Base-by-base conservation (phyloP, 2,888 invertebrate genomes). In the Buathra laborator region DNA sequence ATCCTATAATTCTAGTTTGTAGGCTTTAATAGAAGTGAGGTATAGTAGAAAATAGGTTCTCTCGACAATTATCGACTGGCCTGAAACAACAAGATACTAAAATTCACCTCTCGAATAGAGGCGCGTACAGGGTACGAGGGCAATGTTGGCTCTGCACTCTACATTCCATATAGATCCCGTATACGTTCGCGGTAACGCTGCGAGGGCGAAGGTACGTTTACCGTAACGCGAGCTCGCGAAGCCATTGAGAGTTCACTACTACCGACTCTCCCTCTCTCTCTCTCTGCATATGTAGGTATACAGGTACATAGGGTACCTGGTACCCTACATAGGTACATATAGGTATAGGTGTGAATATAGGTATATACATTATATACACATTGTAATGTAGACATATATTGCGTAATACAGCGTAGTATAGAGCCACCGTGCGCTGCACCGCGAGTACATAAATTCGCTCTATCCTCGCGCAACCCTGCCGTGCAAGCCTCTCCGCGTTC, bases 401-500 rank as follows among this genome's bases (percentile, higher is more conserved):
- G 59, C 24, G 48, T n/a, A 48, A n/a, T 48, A 48, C 37, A 37
- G 59, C 24, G 59, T 14, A 29, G 59, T 29, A 77, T 19, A 48
- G 48, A 32, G 43, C 29, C 44, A 56, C 16, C 3, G 56, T 24
- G 44, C 19, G 24, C 59, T n/a, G 51, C 68, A 37, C 59, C 44
- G 78, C 29, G 62, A 62, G 70, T 79, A 62, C 78, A 79, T 70
- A 79, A 79, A 79, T 79, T 71, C 43, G 0, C 78, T 70, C 59
- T 48, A 77, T 67, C 51, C 53, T 14, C 19, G 29, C 24, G 37
- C 24, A 48, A n/a, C 10, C 59, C 75, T 46, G 48, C 37, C 7
- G 51, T 43, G 64, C 48, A 76, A 76, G n/a, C 43, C 76, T 43
- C 76, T 53, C 76, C 14, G 64, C 19, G 51, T 70, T 70, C 46